Evolutionary conservation across 2,797 vertebrate species (phyloP), one percentile per base, ranked within the genome.

Genomic region (Rallus crepitans): DNA sequence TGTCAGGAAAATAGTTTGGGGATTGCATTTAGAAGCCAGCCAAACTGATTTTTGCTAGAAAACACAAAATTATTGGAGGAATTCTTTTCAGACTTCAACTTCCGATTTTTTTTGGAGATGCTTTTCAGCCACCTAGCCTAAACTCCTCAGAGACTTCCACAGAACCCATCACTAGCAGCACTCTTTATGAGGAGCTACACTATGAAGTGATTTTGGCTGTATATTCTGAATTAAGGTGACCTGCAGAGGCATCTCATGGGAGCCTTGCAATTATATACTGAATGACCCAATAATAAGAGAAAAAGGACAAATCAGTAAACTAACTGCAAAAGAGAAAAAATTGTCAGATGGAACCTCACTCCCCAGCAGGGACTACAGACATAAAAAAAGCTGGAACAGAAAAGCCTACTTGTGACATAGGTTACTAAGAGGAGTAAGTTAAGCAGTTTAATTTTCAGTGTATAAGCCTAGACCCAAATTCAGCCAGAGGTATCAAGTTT

Each of bases 211-310:
- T 90, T 95, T 81, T 77, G 47, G 24, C 45, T 92, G 37, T 31
- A 31, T 56, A 57, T 31, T 95, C 82, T 71, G 77, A 90, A 95
- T 94, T 87, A 93, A 95, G 90, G 95, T 96, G 93, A 95, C 95
- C 87, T 90, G 63, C 79, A 91, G 31, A 94, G n/a, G 72, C 39
- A 93, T 95, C 94, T 96, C 96, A 72, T n/a, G 91, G 94, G 94
- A 96, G 73, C 59, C 42, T 33, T 76, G 87, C 91, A 97, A 92
- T 97, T 93, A 94, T 23, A 72, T 3, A 48, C 53, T 27, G 37
- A 94, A 53, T 57, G 91, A 95, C 88, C 89, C 91, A 94, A 64
- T 87, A 97, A 94, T 42, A 89, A 82, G 55, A 83, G 61, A 35
- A 56, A 96, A 88, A 95, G 93, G 93, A 86, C 92, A 91, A 82